Percentiles rank a stretch among this genome's conserved stretches.
These are phyloP conservation scores for Tragelaphus strepsiceros DNA, from an alignment of 2,113 vertebrate genomes.

Conservation along the genomic window DNA sequence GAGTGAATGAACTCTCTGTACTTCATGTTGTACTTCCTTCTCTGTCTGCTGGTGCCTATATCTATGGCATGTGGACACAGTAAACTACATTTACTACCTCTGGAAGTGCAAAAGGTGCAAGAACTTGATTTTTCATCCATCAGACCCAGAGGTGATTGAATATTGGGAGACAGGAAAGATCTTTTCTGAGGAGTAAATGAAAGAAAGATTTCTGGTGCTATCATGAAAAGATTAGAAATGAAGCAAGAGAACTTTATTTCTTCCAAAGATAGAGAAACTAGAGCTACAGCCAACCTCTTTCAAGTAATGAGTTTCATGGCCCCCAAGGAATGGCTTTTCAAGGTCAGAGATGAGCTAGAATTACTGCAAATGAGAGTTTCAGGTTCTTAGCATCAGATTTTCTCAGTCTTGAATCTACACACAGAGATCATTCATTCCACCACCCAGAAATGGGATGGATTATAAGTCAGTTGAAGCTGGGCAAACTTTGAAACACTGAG, in stretches of 20 bases:
- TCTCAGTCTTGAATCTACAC: neutral
- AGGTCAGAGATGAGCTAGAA: neutral
- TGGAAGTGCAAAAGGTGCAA: neutral
- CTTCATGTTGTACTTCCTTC: neutral
- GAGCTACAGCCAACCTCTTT: neutral
- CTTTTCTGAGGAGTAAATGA: neutral
- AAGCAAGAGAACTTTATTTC: slow-evolving; percentile 11
- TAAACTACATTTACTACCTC: slow-evolving; percentile 29
- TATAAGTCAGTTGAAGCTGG: neutral
- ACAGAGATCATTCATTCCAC: neutral
- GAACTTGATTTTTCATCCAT: neutral
- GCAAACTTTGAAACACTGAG: neutral
- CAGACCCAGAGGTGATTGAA: neutral
- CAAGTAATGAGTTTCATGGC: neutral
- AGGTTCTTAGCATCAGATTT: neutral
- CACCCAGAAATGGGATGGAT: neutral
- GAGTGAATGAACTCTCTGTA: neutral
- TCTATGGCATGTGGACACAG: neutral
- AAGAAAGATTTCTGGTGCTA: slow-evolving; percentile 39
- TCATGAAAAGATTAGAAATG: slow-evolving; percentile 45
- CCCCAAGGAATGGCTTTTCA: neutral
- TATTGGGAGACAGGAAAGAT: neutral
- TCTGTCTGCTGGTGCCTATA: neutral
- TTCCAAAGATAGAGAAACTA: neutral
- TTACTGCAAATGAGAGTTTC: neutral